Evolutionary conservation across 1,140 invertebrate genomes (phyloP).

Genomic region (Drosophila pruinosa): DNA sequence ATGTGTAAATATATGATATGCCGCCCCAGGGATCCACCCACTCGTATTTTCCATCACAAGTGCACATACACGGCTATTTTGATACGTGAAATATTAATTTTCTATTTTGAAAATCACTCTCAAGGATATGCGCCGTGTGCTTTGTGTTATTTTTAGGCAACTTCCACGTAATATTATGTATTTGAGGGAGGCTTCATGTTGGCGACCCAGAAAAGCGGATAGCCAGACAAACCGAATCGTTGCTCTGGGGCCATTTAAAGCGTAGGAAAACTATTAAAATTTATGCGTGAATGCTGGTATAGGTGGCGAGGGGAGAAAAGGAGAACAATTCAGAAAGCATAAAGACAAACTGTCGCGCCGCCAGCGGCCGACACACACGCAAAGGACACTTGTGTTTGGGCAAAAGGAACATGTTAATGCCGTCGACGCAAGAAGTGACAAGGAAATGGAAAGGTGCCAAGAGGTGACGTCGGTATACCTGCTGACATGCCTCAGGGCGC

Average conservation of each 20-base stretch:
- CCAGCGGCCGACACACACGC: conserved; percentile 5
- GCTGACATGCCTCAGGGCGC: conserved; percentile 45
- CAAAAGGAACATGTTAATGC: conserved; percentile 64
- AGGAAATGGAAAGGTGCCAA: conserved; percentile 30
- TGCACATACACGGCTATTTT: conserved; percentile 36
- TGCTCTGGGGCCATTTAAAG: conserved; percentile 53
- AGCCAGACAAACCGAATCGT: conserved; percentile 12
- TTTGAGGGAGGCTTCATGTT: conserved; percentile 17
- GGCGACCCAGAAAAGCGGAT: conserved; percentile 5
- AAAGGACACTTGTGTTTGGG: conserved; percentile 20
- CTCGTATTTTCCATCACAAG: not conserved
- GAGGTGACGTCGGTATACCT: conserved; percentile 47
- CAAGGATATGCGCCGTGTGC: conserved; percentile 57
- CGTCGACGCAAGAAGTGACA: conserved; percentile 39
- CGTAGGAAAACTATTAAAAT: conserved; percentile 74
- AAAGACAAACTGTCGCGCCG: conserved; percentile 27
- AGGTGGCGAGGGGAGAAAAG: not conserved
- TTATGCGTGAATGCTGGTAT: conserved; percentile 57
- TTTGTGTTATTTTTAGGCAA: conserved; percentile 57
- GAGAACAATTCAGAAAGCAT: not conserved
- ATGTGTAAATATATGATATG: not conserved
- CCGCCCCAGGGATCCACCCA: not conserved
- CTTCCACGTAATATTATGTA: conserved; percentile 8
- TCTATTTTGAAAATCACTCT: conserved; percentile 61
- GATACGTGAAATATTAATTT: conserved; percentile 61